Conservation (phyloP, 2,888 invertebrate genomes). For the Dyspetes luteomarginatus region DNA sequence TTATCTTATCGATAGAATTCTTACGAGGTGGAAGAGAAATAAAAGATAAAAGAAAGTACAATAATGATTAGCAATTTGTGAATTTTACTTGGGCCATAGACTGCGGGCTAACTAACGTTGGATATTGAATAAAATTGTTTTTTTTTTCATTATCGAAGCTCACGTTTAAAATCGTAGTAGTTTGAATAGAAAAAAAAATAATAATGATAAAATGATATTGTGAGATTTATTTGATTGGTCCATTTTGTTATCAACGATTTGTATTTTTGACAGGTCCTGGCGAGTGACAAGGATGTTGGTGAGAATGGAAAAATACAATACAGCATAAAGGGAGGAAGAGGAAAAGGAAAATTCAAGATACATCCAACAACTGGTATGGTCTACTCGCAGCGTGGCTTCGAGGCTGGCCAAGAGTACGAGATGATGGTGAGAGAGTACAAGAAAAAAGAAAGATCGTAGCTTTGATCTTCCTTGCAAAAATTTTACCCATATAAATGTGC, state of each 20-base stretch:
- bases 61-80: slow-evolving; percentile 35
- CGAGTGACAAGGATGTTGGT: slow-evolving; percentile 92
- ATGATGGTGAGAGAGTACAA: slow-evolving; percentile 85
- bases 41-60: slow-evolving; percentile 1
- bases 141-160: slow-evolving; percentile 21
- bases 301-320: slow-evolving; percentile 93
- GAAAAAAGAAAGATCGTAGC: background rate
- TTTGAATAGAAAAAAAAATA: background rate
- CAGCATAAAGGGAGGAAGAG: slow-evolving; percentile 91
- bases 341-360: slow-evolving; percentile 92
- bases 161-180: slow-evolving; percentile 36
- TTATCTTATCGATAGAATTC: slow-evolving; percentile 20
- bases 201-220: slow-evolving; percentile 8
- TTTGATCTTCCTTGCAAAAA: background rate
- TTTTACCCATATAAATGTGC: background rate
- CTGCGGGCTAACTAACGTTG: slow-evolving; percentile 61
- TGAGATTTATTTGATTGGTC: background rate
- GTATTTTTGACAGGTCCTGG: slow-evolving; percentile 87
- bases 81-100: slow-evolving; percentile 46
- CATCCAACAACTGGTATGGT: slow-evolving; percentile 93
- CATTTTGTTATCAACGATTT: slow-evolving; percentile 19
- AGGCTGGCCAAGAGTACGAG: slow-evolving; percentile 88
- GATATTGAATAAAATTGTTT: background rate
- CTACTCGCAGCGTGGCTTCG: slow-evolving; percentile 89
- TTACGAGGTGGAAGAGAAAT: slow-evolving; percentile 14